Percentiles rank a stretch among this genome's conserved stretches.
These are phyloP conservation scores for Poecilia velifera DNA, from an alignment of 2,797 vertebrate species.

Conservation along the genomic window DNA sequence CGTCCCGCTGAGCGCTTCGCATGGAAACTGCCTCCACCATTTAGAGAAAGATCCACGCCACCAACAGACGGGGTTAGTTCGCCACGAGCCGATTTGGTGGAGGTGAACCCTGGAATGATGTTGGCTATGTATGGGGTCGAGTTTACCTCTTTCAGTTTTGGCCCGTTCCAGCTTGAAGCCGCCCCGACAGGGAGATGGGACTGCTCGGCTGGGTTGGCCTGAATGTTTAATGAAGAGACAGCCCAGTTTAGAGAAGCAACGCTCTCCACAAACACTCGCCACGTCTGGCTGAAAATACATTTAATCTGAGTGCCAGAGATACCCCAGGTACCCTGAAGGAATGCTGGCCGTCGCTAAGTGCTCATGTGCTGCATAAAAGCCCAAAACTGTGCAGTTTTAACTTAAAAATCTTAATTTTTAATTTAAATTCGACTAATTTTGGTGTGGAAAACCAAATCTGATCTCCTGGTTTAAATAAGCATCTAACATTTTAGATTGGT, in stretches of 20 bases:
- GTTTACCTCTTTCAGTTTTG: slow-evolving; percentile 80
- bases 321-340: neutral
- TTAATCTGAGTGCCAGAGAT: neutral
- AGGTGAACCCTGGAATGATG: slow-evolving; percentile 40
- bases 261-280: slow-evolving; percentile 52
- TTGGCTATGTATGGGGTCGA: slow-evolving; percentile 59
- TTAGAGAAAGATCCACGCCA: slow-evolving; percentile 24
- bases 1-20: neutral
- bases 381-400: no score
- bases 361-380: no score
- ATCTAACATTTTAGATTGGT: no score
- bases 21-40: slow-evolving; percentile 42
- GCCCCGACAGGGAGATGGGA: slow-evolving; percentile 77
- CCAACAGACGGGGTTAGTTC: slow-evolving; percentile 49
- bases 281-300: slow-evolving; percentile 24
- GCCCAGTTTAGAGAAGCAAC: slow-evolving; percentile 76
- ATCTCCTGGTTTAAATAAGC: no score
- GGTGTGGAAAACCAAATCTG: no score
- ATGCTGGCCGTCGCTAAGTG: no score
- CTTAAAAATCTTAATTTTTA: no score
- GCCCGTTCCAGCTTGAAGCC: slow-evolving; percentile 80
- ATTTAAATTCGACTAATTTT: no score
- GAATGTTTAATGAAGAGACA: slow-evolving; percentile 79
- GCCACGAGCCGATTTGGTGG: slow-evolving; percentile 41
- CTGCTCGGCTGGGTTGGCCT: slow-evolving; percentile 79